These are phyloP conservation scores for Hydropsyche tenuis DNA, from an alignment of 1,140 invertebrate genomes.

Conservation along the genomic window DNA sequence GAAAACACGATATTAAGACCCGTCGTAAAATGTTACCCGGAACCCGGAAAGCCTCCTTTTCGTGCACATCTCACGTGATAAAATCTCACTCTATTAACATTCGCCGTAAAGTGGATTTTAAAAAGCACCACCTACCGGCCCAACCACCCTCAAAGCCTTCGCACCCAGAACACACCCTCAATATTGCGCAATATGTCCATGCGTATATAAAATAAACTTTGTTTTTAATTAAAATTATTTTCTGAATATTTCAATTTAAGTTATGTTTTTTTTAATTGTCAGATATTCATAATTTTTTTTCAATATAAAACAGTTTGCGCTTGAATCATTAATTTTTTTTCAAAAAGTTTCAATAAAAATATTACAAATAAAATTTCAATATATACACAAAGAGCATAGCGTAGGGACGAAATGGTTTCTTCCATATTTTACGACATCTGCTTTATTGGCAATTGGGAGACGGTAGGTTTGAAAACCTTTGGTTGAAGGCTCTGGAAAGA, in stretches of 20 bases:
- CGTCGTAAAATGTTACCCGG: background rate
- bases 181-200: background rate
- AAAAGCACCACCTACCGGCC: slow-evolving; percentile 2
- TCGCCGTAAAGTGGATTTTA: slow-evolving; percentile 31
- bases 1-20: slow-evolving; percentile 11
- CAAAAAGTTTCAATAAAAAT: too few species aligned
- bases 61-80: slow-evolving; percentile 17
- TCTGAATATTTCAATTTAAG: too few species aligned
- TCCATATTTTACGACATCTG: slow-evolving; percentile 18
- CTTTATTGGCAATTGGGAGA: slow-evolving; percentile 10
- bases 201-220: too few species aligned
- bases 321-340: too few species aligned
- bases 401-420: slow-evolving; percentile 28
- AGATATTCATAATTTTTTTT: too few species aligned
- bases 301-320: too few species aligned
- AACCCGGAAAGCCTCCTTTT: background rate
- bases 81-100: slow-evolving; percentile 32
- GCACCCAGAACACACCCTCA: background rate
- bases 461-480: background rate
- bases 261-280: too few species aligned
- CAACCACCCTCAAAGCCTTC: background rate
- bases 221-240: too few species aligned
- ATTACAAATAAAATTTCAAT: too few species aligned
- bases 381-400: too few species aligned
- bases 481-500: too few species aligned